Base-by-base conservation (phyloP, 1,140 invertebrate genomes). In the Drosophila jambulina region DNA sequence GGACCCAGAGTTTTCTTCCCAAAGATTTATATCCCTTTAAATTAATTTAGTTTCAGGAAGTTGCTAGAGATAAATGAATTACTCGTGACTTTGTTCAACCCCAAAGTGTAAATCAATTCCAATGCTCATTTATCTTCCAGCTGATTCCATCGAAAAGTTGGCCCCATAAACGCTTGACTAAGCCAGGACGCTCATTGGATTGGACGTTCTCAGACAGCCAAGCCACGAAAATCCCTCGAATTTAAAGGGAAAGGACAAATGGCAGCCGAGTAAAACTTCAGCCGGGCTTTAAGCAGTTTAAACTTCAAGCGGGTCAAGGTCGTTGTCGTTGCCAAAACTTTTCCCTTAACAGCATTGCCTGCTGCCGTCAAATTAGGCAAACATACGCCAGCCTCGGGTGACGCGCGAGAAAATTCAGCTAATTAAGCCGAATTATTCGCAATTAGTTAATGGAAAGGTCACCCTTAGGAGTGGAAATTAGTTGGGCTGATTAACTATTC, bases 401-500 rank as follows among this genome's bases (percentile, higher is more conserved):
- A 75, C 69, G 32, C 13, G 46, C 19, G 10, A 45, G 21, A 34
- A 67, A 75, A 54, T 75, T 46, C 5, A 75, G 62, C 71, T 75
- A 75, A 75, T 75, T 75, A 53, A 53, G 40, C 21, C 27, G 34
- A 75, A 75, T 75, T 75, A 46, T 48, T 36, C 38, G 48, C 70
- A 75, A 75, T 75, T 75, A 75, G 71, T 40, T 62, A 75, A 75
- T 75, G 69, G 38, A 58, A 40, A 69, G 32, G 64, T 51, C 45
- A 32, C 21, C 10, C 27, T 3, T 2, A 25, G 13, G 13, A 34
- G 36, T 17, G 21, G 7, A 63, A 32, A 23, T 10, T 3, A 46
- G 7, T 17, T 0, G 32, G 3, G n/a, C 2, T 0, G 5, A 32
- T n/a, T 29, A n/a, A n/a, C 13, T 15, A n/a, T 49, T 27, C 2